Evolutionary conservation across 1,140 invertebrate genomes (phyloP).

Genomic region (Halesus radiatus): DNA sequence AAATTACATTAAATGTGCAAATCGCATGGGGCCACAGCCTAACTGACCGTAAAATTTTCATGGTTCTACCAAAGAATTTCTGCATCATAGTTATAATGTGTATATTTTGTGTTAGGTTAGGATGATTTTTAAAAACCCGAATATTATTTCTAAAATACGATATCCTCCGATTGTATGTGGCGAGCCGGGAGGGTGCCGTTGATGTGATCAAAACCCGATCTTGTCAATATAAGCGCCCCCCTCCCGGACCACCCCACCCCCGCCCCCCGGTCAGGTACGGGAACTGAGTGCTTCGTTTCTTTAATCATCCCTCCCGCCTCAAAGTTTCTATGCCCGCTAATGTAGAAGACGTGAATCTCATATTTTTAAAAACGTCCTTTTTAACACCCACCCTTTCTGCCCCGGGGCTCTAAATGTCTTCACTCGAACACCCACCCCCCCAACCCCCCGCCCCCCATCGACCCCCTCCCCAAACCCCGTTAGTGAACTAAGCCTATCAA

Average conservation of each 20-base stretch:
- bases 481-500: background rate
- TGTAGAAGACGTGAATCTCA: slow-evolving; percentile 56
- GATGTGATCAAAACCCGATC: slow-evolving; percentile 57
- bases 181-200: slow-evolving; percentile 37
- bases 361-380: slow-evolving; percentile 54
- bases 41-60: too few relatives aligned
- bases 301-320: slow-evolving; percentile 47
- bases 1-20: too few relatives aligned
- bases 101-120: too few relatives aligned
- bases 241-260: background rate
- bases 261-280: slow-evolving; percentile 36
- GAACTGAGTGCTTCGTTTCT: slow-evolving; percentile 37
- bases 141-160: background rate
- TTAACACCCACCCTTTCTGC: slow-evolving; percentile 26
- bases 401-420: slow-evolving; percentile 24
- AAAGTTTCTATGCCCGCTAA: slow-evolving; percentile 55
- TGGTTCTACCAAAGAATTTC: too few relatives aligned
- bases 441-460: too few relatives aligned
- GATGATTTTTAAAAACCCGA: too few relatives aligned
- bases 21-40: too few relatives aligned
- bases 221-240: slow-evolving; percentile 53
- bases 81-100: too few relatives aligned
- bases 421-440: background rate
- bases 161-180: background rate
- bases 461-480: background rate